A percentile compares a stretch with the other conserved stretches of the same genome.
phyloP scores from a whole-genome alignment of 2,888 invertebrate species.

The Hypsopygia costalis region DNA sequence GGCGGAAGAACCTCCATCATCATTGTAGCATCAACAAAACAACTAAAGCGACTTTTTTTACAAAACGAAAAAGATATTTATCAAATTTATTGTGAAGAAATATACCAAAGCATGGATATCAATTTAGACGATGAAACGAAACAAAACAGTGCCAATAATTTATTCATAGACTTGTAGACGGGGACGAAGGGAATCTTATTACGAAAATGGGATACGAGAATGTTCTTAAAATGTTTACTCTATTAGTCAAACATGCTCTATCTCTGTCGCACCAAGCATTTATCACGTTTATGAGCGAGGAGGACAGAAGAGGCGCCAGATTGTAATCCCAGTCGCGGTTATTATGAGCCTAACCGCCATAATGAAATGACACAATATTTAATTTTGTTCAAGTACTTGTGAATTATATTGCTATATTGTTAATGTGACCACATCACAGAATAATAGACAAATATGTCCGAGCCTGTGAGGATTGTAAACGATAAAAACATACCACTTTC shows the following conservation, averaged over 20 bases:
- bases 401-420: too few relatives aligned
- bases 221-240: constrained; percentile 5
- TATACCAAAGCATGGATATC: neutral
- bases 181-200: constrained; percentile 1
- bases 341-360: neutral
- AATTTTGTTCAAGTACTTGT: too few relatives aligned
- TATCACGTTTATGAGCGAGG: neutral
- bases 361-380: neutral
- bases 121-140: neutral
- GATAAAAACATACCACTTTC: too few relatives aligned
- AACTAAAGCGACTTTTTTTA: too few relatives aligned
- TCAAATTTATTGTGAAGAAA: too few relatives aligned
- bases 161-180: constrained; percentile 6
- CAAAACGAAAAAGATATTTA: too few relatives aligned
- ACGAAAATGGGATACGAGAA: constrained; percentile 5
- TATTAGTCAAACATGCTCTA: constrained; percentile 1
- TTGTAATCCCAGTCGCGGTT: neutral
- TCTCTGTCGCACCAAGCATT: neutral
- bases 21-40: too few relatives aligned
- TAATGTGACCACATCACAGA: too few relatives aligned
- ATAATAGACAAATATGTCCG: too few relatives aligned
- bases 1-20: too few relatives aligned
- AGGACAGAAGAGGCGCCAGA: neutral
- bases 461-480: too few relatives aligned
- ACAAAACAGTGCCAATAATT: neutral